These are phyloP conservation scores for Orycteropus afer DNA, from an alignment of 2,113 vertebrate genomes.

Conservation along the genomic window DNA sequence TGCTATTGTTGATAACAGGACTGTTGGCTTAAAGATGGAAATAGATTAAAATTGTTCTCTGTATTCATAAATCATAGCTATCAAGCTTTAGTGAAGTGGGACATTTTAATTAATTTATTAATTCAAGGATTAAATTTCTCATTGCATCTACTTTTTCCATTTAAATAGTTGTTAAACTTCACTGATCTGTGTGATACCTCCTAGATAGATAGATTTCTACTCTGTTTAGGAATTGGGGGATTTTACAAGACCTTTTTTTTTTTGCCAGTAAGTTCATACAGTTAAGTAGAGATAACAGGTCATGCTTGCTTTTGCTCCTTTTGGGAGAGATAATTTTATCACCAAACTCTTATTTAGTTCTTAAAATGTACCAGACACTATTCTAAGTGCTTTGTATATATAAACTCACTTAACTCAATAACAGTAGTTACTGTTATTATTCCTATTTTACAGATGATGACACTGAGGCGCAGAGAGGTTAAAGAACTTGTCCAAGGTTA, in stretches of 20 bases:
- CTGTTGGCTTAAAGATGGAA: conserved; percentile 21
- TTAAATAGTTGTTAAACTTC: neutral
- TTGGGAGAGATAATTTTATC: neutral
- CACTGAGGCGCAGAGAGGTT: conserved; percentile 54
- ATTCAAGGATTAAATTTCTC: conserved; percentile 17
- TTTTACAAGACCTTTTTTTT: conserved; percentile 39
- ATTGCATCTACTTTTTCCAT: neutral
- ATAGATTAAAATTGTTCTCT: conserved; percentile 16
- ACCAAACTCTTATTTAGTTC: neutral
- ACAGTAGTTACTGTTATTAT: conserved; percentile 51
- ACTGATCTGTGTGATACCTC: neutral
- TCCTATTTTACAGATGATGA: conserved; percentile 49
- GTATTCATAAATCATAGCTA: neutral
- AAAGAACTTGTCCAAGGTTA: conserved; percentile 50
- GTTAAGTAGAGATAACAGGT: conserved; percentile 16
- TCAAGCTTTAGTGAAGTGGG: neutral
- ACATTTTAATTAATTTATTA: conserved; percentile 15
- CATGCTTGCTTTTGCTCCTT: conserved; percentile 2
- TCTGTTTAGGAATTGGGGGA: neutral
- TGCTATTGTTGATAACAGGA: neutral
- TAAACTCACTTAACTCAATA: conserved; percentile 37
- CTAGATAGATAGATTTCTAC: neutral
- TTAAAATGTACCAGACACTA: neutral
- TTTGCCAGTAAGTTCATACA: conserved; percentile 42
- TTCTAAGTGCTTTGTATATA: neutral